Conservation (phyloP, 2,888 invertebrate genomes). For the Apodemia hepburni region DNA sequence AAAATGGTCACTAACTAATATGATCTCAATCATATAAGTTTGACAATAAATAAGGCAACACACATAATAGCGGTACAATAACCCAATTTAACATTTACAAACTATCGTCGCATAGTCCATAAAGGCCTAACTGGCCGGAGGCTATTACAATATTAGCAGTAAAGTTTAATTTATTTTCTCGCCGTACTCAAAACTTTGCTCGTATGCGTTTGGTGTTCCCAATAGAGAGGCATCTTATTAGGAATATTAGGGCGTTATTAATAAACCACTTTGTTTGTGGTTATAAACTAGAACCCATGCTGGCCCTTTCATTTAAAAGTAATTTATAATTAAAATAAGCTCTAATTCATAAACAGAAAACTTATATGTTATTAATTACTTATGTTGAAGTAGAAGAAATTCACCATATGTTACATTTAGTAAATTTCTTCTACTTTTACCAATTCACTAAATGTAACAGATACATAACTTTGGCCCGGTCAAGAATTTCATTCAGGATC, state of each 20-base stretch:
- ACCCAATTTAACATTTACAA: constrained; percentile 11
- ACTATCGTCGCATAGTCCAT: constrained; percentile 11
- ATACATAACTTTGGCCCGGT: too few relatives aligned
- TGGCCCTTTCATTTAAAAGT: too few relatives aligned
- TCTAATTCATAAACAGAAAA: too few relatives aligned
- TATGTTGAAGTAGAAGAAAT: too few relatives aligned
- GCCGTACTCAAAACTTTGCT: constrained; percentile 12
- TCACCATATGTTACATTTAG: too few relatives aligned
- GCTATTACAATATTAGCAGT: constrained; percentile 14
- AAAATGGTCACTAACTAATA: constrained; percentile 3
- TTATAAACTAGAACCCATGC: too few relatives aligned
- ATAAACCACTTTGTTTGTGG: neutral
- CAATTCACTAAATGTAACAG: too few relatives aligned
- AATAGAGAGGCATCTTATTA: neutral
- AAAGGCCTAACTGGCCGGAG: constrained; percentile 13
- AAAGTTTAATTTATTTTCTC: constrained; percentile 26
- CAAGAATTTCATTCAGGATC: too few relatives aligned
- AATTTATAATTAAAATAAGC: too few relatives aligned
- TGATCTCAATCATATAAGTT: constrained; percentile 7
- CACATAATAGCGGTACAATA: constrained; percentile 15
- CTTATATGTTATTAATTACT: too few relatives aligned
- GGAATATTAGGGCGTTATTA: neutral
- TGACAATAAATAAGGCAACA: constrained; percentile 7
- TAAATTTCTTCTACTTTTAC: too few relatives aligned
- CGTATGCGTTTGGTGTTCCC: neutral